Conservation (phyloP, 2,113 vertebrate species). For the Callorhinus ursinus region DNA sequence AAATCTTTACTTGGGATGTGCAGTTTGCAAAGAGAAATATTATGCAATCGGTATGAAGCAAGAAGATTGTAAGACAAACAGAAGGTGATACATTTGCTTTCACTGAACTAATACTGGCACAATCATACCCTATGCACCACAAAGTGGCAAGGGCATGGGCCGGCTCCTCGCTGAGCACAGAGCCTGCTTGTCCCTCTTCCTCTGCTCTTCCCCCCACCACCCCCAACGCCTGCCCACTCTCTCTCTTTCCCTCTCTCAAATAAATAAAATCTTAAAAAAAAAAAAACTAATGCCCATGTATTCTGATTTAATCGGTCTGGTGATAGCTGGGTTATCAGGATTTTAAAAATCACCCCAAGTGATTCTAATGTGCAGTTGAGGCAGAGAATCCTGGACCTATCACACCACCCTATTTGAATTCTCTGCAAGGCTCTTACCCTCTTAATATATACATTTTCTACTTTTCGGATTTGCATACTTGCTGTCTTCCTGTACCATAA, state of each 20-base stretch:
- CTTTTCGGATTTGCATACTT: neutral
- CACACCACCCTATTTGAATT: neutral
- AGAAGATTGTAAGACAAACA: neutral
- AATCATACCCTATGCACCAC: neutral
- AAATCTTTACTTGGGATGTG: conserved; percentile 17
- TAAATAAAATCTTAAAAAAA: neutral
- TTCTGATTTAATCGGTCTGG: neutral
- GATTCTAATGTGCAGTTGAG: neutral
- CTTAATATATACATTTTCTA: neutral
- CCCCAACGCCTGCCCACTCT: neutral
- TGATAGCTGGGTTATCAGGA: neutral
- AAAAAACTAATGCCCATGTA: neutral
- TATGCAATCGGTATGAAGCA: neutral
- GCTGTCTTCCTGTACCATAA: neutral
- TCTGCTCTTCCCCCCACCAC: neutral
- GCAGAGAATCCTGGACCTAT: neutral
- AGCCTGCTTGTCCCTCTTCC: neutral
- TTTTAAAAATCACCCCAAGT: neutral
- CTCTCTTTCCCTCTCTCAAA: neutral
- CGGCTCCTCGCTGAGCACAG: neutral
- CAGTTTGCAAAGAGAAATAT: conserved; percentile 20
- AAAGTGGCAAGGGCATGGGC: neutral
- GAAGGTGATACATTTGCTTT: neutral
- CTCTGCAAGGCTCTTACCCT: neutral
- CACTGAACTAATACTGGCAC: neutral